A percentile compares a stretch with the other conserved stretches of the same genome.
Conservation (phyloP, 2,113 vertebrate species). For the Neopipo cinnamomea region DNA sequence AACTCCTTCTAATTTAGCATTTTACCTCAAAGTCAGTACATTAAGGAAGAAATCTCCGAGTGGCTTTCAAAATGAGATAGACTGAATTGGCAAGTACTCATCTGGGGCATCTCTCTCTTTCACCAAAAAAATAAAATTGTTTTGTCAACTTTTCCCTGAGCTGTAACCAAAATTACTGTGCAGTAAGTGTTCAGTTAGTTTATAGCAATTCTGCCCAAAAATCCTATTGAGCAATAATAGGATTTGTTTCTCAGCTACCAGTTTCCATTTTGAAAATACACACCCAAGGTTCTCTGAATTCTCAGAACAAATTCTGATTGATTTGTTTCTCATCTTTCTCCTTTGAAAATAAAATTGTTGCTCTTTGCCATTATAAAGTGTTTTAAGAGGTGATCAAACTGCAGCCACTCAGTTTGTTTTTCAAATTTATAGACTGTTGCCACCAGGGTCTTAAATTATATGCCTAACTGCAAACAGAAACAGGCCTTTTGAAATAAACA, state of each 20-base stretch:
- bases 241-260: not conserved
- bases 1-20: not conserved
- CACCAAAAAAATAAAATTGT: not conserved
- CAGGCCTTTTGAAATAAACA: not conserved
- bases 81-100: not conserved
- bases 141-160: not conserved
- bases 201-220: not conserved
- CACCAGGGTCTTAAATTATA: not conserved
- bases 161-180: not conserved
- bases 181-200: not conserved
- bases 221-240: not conserved
- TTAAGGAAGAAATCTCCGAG: not conserved
- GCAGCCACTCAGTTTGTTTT: not conserved
- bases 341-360: not conserved
- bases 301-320: not conserved
- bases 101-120: not conserved
- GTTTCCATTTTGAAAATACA: constrained; percentile 8
- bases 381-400: not conserved
- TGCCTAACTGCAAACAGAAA: not conserved
- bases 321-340: not conserved
- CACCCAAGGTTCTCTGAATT: not conserved
- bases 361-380: not conserved
- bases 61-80: not conserved
- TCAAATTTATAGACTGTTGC: not conserved
- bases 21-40: not conserved